These are phyloP conservation scores for Brachionus sp. DNA, from an alignment of 1,140 invertebrate genomes.

Conservation along the genomic window DNA sequence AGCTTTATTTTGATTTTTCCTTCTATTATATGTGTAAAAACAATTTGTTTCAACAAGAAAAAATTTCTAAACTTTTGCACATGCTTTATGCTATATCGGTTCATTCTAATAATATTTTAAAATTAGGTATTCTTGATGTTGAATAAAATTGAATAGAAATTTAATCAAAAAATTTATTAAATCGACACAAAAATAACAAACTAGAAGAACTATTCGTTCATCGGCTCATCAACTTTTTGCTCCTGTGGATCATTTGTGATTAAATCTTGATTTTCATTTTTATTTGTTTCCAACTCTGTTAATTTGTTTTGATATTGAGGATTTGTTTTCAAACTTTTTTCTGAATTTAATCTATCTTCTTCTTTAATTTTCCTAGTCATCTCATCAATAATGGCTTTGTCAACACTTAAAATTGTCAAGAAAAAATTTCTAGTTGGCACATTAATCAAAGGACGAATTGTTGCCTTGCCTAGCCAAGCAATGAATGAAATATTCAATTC, in stretches of 20 bases:
- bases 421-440: constrained; percentile 39
- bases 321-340: constrained; percentile 40
- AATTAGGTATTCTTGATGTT: too few relatives aligned
- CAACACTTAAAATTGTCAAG: constrained; percentile 5
- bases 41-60: too few relatives aligned
- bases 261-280: background rate
- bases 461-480: constrained; percentile 27
- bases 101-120: background rate
- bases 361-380: constrained; percentile 22
- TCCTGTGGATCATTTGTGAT: background rate
- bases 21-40: too few relatives aligned
- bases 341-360: constrained; percentile 42
- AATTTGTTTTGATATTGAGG: background rate
- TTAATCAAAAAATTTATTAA: background rate
- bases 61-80: too few relatives aligned
- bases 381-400: constrained; percentile 3
- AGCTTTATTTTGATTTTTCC: too few relatives aligned
- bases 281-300: background rate
- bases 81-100: too few relatives aligned
- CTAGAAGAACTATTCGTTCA: background rate
- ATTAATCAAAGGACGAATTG: constrained; percentile 35
- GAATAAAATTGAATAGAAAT: too few relatives aligned
- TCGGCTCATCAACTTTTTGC: background rate
- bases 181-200: background rate
- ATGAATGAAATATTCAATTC: constrained; percentile 30